phyloP scores from a whole-genome alignment of 2,888 invertebrate species.

The Drosophila ezoana region DNA sequence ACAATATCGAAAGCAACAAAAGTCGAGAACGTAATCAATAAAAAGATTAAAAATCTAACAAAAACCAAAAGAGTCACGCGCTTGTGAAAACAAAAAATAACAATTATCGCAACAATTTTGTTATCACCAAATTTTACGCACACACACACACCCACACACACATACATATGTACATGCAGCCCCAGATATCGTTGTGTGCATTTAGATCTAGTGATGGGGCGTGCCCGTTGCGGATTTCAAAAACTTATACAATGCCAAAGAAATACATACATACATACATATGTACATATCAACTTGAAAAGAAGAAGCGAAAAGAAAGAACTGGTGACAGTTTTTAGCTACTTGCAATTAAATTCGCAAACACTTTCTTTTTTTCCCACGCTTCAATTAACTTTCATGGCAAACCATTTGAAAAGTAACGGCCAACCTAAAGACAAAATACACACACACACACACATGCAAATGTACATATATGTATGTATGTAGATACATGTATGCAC shows the following conservation, averaged over 20 bases:
- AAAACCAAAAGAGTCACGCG: slow-evolving; percentile 44
- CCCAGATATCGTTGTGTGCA: slow-evolving; percentile 8
- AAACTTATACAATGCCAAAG: slow-evolving; percentile 11
- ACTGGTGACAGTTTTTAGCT: slow-evolving; percentile 38
- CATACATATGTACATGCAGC: not conserved
- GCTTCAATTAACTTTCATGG: slow-evolving; percentile 53
- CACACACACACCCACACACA: not conserved
- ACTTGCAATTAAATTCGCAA: slow-evolving; percentile 53
- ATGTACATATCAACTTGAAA: not conserved
- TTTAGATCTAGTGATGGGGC: slow-evolving; percentile 24
- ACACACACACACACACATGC: slow-evolving; percentile 1
- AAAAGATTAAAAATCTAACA: slow-evolving; percentile 17
- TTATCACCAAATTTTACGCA: slow-evolving; percentile 38
- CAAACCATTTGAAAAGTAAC: slow-evolving; percentile 42
- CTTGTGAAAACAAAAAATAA: slow-evolving; percentile 30
- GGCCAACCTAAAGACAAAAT: slow-evolving; percentile 35
- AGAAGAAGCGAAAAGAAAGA: slow-evolving; percentile 15
- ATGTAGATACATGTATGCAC: not conserved
- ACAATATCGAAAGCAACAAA: slow-evolving; percentile 20
- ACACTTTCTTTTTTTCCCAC: slow-evolving; percentile 76
- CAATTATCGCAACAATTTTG: slow-evolving; percentile 24
- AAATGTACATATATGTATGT: not conserved
- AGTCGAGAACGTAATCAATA: slow-evolving; percentile 37
- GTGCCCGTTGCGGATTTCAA: slow-evolving; percentile 31
- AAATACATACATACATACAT: too few relatives aligned